Evolutionary conservation across 2,797 vertebrate genomes (phyloP).

Genomic region (Lepus oiostolus): DNA sequence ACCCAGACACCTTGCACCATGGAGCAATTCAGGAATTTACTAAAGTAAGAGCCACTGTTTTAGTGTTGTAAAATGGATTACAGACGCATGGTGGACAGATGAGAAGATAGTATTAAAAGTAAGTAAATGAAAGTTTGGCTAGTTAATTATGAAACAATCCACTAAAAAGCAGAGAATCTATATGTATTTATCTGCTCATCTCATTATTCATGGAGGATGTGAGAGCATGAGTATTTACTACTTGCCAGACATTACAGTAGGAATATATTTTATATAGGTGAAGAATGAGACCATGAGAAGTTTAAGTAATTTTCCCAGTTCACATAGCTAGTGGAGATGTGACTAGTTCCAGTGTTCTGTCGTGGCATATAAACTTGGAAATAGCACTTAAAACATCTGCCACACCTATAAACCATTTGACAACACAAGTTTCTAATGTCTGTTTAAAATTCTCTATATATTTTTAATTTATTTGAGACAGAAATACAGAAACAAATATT

Average conservation of each 20-base stretch:
- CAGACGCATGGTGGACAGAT: not conserved
- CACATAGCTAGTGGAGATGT: not conserved
- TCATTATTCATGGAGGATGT: constrained; percentile 1
- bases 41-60: not conserved
- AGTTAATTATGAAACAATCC: constrained; percentile 4
- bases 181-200: not conserved
- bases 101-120: not conserved
- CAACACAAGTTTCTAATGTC: not conserved
- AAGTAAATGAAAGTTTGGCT: constrained; percentile 29
- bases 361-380: not conserved
- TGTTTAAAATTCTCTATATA: not conserved
- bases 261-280: not conserved
- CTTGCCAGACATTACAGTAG: not conserved
- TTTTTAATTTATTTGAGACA: no score
- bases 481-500: no score
- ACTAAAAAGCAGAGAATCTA: not conserved
- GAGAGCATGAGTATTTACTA: not conserved
- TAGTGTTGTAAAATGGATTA: not conserved
- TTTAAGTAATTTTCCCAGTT: not conserved
- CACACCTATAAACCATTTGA: not conserved
- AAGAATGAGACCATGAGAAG: not conserved
- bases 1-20: not conserved
- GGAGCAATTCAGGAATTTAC: constrained; percentile 44
- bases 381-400: not conserved
- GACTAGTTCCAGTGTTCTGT: not conserved